phyloP scores from a whole-genome alignment of 2,797 vertebrate genomes.

The Nasua narica region DNA sequence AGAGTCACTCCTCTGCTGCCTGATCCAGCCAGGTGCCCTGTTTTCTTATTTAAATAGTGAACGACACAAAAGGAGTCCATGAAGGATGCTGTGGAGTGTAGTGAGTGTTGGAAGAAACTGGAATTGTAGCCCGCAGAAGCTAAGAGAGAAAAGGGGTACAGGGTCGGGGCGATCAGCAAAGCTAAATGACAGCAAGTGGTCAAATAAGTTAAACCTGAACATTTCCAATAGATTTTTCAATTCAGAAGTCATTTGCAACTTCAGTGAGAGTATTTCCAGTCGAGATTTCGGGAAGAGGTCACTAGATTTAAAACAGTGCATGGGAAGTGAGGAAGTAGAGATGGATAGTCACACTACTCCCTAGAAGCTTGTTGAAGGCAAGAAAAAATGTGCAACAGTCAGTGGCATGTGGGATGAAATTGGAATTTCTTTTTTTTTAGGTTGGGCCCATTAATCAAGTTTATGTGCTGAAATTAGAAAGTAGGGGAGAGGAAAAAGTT shows the following conservation, averaged over 20 bases:
- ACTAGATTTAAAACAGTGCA: not conserved
- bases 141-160: not conserved
- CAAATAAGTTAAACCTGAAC: not conserved
- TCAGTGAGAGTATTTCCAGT: not conserved
- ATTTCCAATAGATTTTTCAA: not conserved
- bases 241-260: not conserved
- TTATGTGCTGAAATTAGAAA: conserved; percentile 24
- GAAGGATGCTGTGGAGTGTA: not conserved
- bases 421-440: not conserved
- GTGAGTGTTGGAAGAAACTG: not conserved
- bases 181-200: not conserved
- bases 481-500: not conserved
- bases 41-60: conserved; percentile 12
- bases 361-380: not conserved
- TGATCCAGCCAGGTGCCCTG: not conserved
- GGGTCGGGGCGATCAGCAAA: not conserved
- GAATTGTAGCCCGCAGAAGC: not conserved
- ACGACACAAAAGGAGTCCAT: not conserved
- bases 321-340: not conserved
- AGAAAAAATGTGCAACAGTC: not conserved
- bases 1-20: not conserved
- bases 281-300: not conserved
- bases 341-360: not conserved
- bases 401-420: not conserved
- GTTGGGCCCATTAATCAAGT: not conserved